phyloP scores from a whole-genome alignment of 2,797 vertebrate genomes.

The Sebastolobus altivelis region DNA sequence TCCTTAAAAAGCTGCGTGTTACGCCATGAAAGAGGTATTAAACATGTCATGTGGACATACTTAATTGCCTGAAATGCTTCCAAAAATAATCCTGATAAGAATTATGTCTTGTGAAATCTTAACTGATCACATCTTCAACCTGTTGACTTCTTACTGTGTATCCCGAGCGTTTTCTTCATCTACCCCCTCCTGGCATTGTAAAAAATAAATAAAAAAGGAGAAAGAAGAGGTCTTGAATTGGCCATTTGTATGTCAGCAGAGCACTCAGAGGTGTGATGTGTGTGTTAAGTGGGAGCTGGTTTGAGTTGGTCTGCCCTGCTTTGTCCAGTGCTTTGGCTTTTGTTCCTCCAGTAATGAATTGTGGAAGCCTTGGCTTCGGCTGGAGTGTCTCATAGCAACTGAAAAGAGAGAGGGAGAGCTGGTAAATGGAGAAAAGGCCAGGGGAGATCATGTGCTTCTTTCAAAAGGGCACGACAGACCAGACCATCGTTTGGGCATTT shows the following conservation, averaged over 20 bases:
- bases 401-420: slow-evolving; percentile 71
- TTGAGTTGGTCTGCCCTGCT: slow-evolving; percentile 80
- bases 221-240: slow-evolving; percentile 69
- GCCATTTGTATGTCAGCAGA: slow-evolving; percentile 78
- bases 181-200: slow-evolving; percentile 29
- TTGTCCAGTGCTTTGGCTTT: slow-evolving; percentile 82
- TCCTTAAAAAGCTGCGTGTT: slow-evolving; percentile 5
- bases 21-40: neutral
- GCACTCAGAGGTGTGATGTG: slow-evolving; percentile 81
- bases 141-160: slow-evolving; percentile 60
- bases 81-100: neutral
- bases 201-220: slow-evolving; percentile 46
- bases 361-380: slow-evolving; percentile 83
- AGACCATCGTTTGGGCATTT: slow-evolving; percentile 50
- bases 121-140: slow-evolving; percentile 50
- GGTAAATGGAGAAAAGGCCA: slow-evolving; percentile 68
- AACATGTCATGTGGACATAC: neutral
- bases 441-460: slow-evolving; percentile 69
- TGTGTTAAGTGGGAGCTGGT: slow-evolving; percentile 82
- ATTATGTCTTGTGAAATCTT: slow-evolving; percentile 32
- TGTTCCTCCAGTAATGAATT: slow-evolving; percentile 84
- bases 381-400: slow-evolving; percentile 86
- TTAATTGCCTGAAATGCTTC: neutral
- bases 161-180: slow-evolving; percentile 42
- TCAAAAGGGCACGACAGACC: slow-evolving; percentile 63